phyloP scores from a whole-genome alignment of 2,888 invertebrate species.

The Crioceris asparagi region DNA sequence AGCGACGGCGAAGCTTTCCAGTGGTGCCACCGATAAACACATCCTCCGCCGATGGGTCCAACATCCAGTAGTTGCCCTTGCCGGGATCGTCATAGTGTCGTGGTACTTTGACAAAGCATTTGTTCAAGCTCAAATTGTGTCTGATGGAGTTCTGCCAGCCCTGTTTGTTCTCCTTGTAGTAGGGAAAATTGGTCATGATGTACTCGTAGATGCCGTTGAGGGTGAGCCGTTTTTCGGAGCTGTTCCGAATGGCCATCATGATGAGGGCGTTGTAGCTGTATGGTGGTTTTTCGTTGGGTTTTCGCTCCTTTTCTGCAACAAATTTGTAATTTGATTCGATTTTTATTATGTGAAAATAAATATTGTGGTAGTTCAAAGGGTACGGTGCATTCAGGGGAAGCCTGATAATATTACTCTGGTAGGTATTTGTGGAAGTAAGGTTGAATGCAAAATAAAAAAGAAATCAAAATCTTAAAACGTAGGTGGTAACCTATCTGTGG shows the following conservation, averaged over 20 bases:
- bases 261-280: conserved; percentile 98
- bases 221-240: conserved; percentile 86
- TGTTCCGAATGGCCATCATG: conserved; percentile 98
- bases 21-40: conserved; percentile 95
- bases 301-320: conserved; percentile 45
- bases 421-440: no score
- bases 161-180: conserved; percentile 95
- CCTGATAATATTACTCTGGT: no score
- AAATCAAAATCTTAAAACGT: no score
- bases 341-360: no score
- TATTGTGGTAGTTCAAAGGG: no score
- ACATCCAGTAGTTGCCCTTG: conserved; percentile 99
- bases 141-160: conserved; percentile 99
- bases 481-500: no score
- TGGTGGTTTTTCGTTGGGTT: conserved; percentile 85
- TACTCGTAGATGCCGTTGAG: conserved; percentile 97
- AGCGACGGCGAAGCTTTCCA: conserved; percentile 84
- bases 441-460: no score
- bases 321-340: no score
- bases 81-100: conserved; percentile 99
- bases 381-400: no score
- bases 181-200: conserved; percentile 97
- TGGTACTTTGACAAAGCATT: conserved; percentile 96
- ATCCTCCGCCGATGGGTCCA: conserved; percentile 93
- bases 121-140: conserved; percentile 94